Base-by-base conservation (phyloP, 2,797 vertebrate genomes). In the Sardinella longiceps region DNA sequence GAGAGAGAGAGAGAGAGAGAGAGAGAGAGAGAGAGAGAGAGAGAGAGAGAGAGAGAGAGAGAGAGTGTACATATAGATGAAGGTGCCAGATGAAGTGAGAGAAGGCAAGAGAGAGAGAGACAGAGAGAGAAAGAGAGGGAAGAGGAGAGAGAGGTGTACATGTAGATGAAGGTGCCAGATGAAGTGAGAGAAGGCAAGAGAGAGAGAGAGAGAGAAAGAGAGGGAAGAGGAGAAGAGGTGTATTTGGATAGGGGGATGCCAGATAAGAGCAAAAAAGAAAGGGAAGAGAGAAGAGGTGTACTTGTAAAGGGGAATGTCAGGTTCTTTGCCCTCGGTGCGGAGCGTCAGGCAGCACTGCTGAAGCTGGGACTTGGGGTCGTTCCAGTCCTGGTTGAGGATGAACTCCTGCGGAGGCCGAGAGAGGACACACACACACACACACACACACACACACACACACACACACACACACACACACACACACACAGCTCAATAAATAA, bases 371-470 rank as follows among this genome's bases (percentile, higher is more conserved):
- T 99, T 99, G n/a, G 98, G 98, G 93, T 99, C 98, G 81, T 99
- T 99, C 98, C 98, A 99, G 92, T 99, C 98, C 93, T 99, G 98
- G 95, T 99, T 99, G 91, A 99, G 92, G 90, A 99, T 99, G 91
- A 99, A 99, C 93, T 99, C 98, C 98, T 99, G 91, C 7, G 28
- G 28, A 70, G 63, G 28, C 11, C 11, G 30, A 15, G 12, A 70
- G 25, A 30, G 25, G 30, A 25, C n/a, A 2, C 48, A 50, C 48
- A 14, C 48, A 15, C 12, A 50, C 48, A 50, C 48, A 14, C 48
- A 50, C 11, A 50, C 10, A 14, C 48, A 50, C 48, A 50, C 48
- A 48, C 46, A 15, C 48, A 50, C 11, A 15, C 48, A 50, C 48
- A 15, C 48, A 50, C 48, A 50, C 48, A 50, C 48, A 48, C 46